Conservation (phyloP, 92 coral and sea anemone genomes). For the Phenganax stokvisi region DNA sequence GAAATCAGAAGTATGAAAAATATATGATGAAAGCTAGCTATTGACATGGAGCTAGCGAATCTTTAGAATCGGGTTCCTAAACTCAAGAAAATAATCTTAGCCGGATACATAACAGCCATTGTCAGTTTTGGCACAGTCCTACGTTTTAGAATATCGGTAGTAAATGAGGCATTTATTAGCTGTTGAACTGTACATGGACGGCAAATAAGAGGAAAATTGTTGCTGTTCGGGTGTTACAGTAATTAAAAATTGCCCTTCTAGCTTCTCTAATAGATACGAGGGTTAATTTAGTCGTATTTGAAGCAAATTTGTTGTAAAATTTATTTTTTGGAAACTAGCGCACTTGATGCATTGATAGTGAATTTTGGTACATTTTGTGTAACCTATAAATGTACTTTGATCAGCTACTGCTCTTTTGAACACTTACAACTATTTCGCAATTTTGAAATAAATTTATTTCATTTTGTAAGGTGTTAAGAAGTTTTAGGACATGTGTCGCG, state of each 20-base stretch:
- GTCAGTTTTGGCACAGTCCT: too few relatives aligned
- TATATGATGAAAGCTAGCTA: too few relatives aligned
- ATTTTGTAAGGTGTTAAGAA: conserved; percentile 21
- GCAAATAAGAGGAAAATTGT: conserved; percentile 4
- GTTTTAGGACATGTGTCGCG: conserved; percentile 4
- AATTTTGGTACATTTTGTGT: neutral
- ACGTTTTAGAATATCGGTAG: too few relatives aligned
- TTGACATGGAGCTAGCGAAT: too few relatives aligned
- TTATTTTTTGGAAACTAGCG: neutral
- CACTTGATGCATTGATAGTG: neutral
- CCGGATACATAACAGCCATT: too few relatives aligned
- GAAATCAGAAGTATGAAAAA: too few relatives aligned
- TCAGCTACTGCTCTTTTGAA: conserved; percentile 4
- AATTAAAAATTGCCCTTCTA: neutral
- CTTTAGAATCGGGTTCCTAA: too few relatives aligned
- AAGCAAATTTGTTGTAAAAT: neutral
- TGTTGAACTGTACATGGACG: neutral
- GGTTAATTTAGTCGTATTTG: conserved; percentile 2
- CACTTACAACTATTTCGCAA: conserved; percentile 24
- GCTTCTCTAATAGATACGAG: conserved; percentile 3
- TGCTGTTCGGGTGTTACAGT: neutral
- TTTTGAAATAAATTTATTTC: conserved; percentile 17
- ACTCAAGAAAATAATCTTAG: too few relatives aligned
- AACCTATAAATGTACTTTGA: neutral
- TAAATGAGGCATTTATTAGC: neutral